Percentiles rank a stretch among this genome's conserved stretches.
Conservation (phyloP, 1,140 invertebrate genomes). For the Drosophila sulfurigaster region DNA sequence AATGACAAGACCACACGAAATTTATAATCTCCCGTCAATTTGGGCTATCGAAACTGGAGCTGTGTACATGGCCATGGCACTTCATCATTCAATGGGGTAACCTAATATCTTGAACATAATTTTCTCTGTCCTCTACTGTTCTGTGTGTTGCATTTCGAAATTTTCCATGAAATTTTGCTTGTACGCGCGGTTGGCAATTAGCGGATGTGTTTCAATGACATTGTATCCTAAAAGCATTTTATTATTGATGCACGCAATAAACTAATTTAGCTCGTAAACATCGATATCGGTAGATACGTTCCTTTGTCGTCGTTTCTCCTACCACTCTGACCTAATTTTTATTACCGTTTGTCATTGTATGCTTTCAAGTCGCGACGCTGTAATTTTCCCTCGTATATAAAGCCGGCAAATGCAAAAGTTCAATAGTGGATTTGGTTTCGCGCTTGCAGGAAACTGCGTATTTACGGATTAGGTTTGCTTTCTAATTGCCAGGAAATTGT, state of each 20-base stretch:
- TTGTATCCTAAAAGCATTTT: constrained; percentile 50
- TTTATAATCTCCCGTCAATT: constrained; percentile 37
- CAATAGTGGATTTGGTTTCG: not conserved
- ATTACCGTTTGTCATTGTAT: constrained; percentile 43
- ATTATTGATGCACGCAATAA: constrained; percentile 71
- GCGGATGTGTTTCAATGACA: constrained; percentile 51
- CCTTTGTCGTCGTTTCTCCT: constrained; percentile 8
- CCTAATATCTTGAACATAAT: constrained; percentile 17
- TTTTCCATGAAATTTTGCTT: constrained; percentile 5
- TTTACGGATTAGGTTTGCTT: constrained; percentile 6
- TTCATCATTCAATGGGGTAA: constrained; percentile 18
- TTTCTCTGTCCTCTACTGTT: not conserved
- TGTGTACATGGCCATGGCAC: not conserved
- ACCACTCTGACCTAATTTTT: constrained; percentile 6
- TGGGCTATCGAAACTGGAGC: not conserved
- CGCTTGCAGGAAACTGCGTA: constrained; percentile 2
- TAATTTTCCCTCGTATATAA: constrained; percentile 65
- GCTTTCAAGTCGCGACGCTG: constrained; percentile 49
- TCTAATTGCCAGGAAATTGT: constrained; percentile 30
- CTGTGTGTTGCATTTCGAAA: constrained; percentile 16
- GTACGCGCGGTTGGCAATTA: not conserved
- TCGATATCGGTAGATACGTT: constrained; percentile 1
- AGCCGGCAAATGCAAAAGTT: constrained; percentile 23
- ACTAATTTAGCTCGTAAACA: constrained; percentile 52
- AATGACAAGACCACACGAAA: constrained; percentile 28